Percentiles rank a stretch among this genome's conserved stretches.
Evolutionary conservation across 2,113 vertebrate species (phyloP).

Genomic region (Thunnus thynnus): DNA sequence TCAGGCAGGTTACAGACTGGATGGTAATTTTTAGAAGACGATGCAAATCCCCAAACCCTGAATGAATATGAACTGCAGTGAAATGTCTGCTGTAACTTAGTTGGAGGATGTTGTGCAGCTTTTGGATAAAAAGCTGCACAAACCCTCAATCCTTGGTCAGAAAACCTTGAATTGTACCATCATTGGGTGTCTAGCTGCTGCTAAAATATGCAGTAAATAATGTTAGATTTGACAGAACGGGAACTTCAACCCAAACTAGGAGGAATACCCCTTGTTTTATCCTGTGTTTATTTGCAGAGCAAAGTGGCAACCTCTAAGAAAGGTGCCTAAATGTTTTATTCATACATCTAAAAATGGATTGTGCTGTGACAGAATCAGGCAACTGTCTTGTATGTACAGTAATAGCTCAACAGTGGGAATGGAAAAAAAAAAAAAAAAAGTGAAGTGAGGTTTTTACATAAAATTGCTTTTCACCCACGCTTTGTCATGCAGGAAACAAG

Average conservation of each 20-base stretch:
- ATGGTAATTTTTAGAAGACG: constrained; percentile 40
- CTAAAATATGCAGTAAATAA: constrained; percentile 28
- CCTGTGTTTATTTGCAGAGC: constrained; percentile 64
- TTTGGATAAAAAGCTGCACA: constrained; percentile 10
- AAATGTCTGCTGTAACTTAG: background rate
- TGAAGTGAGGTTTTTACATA: constrained; percentile 11
- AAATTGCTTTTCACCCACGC: constrained; percentile 43
- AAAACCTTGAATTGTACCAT: background rate
- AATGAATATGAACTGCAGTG: constrained; percentile 2
- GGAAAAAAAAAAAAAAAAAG: constrained; percentile 15
- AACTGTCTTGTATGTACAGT: constrained; percentile 64
- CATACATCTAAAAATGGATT: constrained; percentile 81
- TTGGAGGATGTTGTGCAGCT: background rate
- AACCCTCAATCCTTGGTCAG: constrained; percentile 17
- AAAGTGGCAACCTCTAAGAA: constrained; percentile 60
- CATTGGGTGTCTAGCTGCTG: background rate
- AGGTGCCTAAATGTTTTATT: constrained; percentile 83
- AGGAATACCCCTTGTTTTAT: constrained; percentile 53
- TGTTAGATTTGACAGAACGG: constrained; percentile 54
- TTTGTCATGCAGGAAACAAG: constrained; percentile 29
- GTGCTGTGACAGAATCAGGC: constrained; percentile 81
- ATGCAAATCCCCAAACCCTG: constrained; percentile 48
- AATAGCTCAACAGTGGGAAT: constrained; percentile 46
- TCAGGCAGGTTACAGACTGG: constrained; percentile 43
- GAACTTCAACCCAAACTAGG: constrained; percentile 34